A percentile compares a stretch with the other conserved stretches of the same genome.
Conservation (phyloP, 2,888 invertebrate species). For the Hyalella azteca region DNA sequence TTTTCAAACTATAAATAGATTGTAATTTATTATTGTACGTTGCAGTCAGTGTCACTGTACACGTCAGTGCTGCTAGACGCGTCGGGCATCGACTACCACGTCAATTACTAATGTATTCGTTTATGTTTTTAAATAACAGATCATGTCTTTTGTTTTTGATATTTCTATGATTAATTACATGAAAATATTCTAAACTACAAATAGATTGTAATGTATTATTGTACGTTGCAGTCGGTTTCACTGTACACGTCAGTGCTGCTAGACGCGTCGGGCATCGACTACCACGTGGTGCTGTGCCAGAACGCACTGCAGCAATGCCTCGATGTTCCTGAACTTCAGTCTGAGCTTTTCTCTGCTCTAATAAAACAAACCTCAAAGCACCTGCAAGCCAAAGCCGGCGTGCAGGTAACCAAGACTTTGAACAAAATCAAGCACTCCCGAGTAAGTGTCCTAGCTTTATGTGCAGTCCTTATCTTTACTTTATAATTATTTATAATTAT, state of each 20-base stretch:
- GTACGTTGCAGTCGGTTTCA: conserved; percentile 79
- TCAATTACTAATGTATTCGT: too few relatives aligned
- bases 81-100: conserved; percentile 96
- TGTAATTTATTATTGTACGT: neutral
- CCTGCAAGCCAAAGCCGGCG: conserved; percentile 78
- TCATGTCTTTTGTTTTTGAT: too few relatives aligned
- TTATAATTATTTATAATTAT: neutral
- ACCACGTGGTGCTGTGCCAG: conserved; percentile 96
- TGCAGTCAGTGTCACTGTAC: conserved; percentile 92
- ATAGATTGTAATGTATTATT: too few relatives aligned
- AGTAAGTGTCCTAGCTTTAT: conserved; percentile 62
- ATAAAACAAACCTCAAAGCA: conserved; percentile 91
- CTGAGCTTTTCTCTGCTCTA: conserved; percentile 89
- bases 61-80: conserved; percentile 95
- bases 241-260: conserved; percentile 95
- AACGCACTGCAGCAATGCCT: conserved; percentile 92
- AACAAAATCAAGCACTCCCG: conserved; percentile 66
- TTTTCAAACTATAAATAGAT: too few relatives aligned
- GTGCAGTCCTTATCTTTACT: neutral
- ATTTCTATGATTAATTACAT: too few relatives aligned
- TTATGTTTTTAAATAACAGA: too few relatives aligned
- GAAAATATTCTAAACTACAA: too few relatives aligned
- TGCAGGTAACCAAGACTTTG: conserved; percentile 74
- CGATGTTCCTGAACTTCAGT: conserved; percentile 86
- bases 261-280: conserved; percentile 94